phyloP scores from a whole-genome alignment of 2,888 invertebrate species.

The Agonum fuliginosum region DNA sequence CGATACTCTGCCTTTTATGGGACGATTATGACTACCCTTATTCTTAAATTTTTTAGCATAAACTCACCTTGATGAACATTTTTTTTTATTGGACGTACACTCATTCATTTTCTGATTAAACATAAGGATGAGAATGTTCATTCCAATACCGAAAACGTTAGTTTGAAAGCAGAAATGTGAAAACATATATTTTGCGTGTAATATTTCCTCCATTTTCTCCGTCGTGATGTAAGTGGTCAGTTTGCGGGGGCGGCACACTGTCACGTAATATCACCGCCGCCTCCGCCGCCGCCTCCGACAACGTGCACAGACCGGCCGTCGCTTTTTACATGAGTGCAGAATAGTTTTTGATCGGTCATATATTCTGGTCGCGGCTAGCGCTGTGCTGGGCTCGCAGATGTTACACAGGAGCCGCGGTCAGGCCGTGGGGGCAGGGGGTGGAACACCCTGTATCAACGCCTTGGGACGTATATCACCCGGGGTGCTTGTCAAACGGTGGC shows the following conservation, averaged over 20 bases:
- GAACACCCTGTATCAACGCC: constrained; percentile 34
- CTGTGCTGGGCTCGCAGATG: constrained; percentile 66
- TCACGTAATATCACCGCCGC: constrained; percentile 30
- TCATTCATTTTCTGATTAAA: no score
- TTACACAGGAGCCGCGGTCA: constrained; percentile 62
- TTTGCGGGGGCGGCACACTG: neutral
- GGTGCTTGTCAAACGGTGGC: neutral
- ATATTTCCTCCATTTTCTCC: neutral
- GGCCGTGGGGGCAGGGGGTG: neutral
- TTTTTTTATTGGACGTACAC: no score
- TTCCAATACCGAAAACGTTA: no score
- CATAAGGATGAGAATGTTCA: no score
- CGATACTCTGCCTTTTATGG: no score
- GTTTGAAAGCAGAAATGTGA: no score
- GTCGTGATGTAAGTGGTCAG: neutral
- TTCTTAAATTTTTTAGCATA: no score
- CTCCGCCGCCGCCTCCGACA: neutral
- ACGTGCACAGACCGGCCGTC: constrained; percentile 23
- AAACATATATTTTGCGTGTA: neutral
- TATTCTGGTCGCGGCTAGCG: constrained; percentile 67
- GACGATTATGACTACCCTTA: no score
- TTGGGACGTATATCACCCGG: constrained; percentile 28
- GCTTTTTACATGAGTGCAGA: constrained; percentile 61
- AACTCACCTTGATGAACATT: no score
- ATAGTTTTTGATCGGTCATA: constrained; percentile 71